Base-by-base conservation (phyloP, 1,140 invertebrate species). In the Lepidurus couesii region DNA sequence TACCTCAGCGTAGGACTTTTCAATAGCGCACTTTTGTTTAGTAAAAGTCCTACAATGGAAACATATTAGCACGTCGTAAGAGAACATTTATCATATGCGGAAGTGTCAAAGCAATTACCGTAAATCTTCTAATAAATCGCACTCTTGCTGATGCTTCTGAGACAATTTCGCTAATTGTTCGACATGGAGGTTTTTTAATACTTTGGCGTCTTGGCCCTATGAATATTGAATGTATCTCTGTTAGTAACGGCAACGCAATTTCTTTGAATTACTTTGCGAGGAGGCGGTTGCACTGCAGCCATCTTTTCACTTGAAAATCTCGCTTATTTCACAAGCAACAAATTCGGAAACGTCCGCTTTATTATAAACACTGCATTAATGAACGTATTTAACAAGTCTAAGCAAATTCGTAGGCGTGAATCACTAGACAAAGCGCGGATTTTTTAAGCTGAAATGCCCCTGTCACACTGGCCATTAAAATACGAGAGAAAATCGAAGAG, bases 1-100 rank as follows among this genome's bases (percentile, higher is more conserved):
- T 89, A 95, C 94, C 89, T 97, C 95, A 0, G 94, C 95, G 86
- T 98, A 98, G 16, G 94, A 94, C 84, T 96, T 97, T 85, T 98
- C 96, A 81, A 98, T 93, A 26, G 93, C 90, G 24, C 94, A 95
- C 81, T 94, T 90, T 84, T 96, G 96, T 83, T 97, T 91, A 53
- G 92, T 93, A 85, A 96, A 98, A 83, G 91, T 94, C 81, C 91
- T 92, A 86, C 78, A 89, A 89, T 81, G 78, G 79, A 73, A 80
- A 44, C 75, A 65, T 77, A 16, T 75, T n/a, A 11, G 13, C 65
- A 11, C 34, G 8, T 10, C 47, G 53, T 26, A 34, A 21, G 34
- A 42, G 9, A 79, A 42, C 4, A n/a, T 43, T 44, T 21, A 77
- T 77, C 76, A 79, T 76, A 34, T 34, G 34, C 34, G 34, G 34